A percentile compares a stretch with the other conserved stretches of the same genome.
Evolutionary conservation across 2,797 vertebrate species (phyloP).

Genomic region (Chiloscyllium punctatum): DNA sequence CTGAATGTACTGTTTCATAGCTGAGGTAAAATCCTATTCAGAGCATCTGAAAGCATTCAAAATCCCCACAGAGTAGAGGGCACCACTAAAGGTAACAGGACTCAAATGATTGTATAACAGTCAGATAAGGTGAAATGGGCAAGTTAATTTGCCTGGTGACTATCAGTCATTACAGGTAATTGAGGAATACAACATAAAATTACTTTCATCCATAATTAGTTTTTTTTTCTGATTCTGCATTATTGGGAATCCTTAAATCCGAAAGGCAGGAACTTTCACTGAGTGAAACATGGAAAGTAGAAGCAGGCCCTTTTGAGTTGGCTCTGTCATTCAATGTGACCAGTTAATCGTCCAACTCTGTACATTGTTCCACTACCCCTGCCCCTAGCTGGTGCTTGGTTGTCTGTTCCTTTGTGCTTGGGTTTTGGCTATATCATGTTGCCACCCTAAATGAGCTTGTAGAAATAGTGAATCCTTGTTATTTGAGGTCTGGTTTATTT

Average conservation of each 20-base stretch:
- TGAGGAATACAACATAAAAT: background rate
- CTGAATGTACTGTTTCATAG: background rate
- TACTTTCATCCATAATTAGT: background rate
- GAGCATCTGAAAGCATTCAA: background rate
- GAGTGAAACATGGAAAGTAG: too few species aligned
- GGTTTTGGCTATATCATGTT: background rate
- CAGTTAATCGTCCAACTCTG: too few species aligned
- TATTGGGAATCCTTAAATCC: background rate
- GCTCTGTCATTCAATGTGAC: too few species aligned
- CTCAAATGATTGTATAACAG: background rate
- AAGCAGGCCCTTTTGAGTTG: too few species aligned
- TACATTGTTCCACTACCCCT: too few species aligned
- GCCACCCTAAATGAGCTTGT: background rate
- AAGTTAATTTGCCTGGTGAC: background rate
- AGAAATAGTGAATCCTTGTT: background rate
- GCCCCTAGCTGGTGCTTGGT: background rate
- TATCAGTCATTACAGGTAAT: background rate
- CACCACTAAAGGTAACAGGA: background rate
- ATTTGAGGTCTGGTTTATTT: background rate
- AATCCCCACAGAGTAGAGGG: background rate
- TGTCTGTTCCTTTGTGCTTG: too few species aligned
- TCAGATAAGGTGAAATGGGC: background rate
- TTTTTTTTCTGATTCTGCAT: background rate
- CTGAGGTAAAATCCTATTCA: background rate
- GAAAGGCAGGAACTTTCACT: background rate